Conservation (phyloP, 2,113 vertebrate species). For the Elephantulus edwardii region DNA sequence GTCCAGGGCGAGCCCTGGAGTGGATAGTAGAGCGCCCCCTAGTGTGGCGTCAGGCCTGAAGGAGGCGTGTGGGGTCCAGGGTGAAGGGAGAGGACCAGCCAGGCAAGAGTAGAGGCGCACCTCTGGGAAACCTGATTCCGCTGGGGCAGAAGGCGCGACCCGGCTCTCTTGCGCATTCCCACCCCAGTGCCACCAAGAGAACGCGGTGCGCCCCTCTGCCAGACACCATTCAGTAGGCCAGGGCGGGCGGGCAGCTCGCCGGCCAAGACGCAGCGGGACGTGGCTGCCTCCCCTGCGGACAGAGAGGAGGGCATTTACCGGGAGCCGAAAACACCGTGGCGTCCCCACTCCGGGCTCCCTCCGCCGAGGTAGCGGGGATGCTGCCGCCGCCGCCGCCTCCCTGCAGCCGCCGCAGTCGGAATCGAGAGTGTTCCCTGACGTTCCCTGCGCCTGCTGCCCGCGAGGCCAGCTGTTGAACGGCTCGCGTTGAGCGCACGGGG, state of each 20-base stretch:
- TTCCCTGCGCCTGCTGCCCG: slow-evolving; percentile 5
- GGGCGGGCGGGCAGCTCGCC: background rate
- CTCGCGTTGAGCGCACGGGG: slow-evolving; percentile 25
- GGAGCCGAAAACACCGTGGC: slow-evolving; percentile 17
- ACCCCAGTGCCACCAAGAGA: background rate
- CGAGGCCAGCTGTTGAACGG: slow-evolving; percentile 63
- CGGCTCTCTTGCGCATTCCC: background rate
- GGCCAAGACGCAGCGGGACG: slow-evolving; percentile 13
- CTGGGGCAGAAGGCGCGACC: background rate
- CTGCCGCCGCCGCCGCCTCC: background rate
- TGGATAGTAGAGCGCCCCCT: slow-evolving; percentile 39
- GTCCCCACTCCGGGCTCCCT: slow-evolving; percentile 22
- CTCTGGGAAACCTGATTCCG: slow-evolving; percentile 6
- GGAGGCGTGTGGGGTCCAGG: background rate
- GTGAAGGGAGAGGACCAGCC: background rate
- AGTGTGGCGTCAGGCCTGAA: background rate
- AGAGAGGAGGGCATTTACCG: slow-evolving; percentile 47
- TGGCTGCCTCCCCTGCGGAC: slow-evolving; percentile 11
- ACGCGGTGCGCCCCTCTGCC: background rate
- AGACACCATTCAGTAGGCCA: background rate
- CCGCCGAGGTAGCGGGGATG: background rate
- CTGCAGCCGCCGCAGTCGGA: background rate
- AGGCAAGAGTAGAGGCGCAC: background rate
- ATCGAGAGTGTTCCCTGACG: background rate
- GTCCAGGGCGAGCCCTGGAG: background rate